Conservation (phyloP, 2,113 vertebrate species). For the Tretioscincus oriximinensis region DNA sequence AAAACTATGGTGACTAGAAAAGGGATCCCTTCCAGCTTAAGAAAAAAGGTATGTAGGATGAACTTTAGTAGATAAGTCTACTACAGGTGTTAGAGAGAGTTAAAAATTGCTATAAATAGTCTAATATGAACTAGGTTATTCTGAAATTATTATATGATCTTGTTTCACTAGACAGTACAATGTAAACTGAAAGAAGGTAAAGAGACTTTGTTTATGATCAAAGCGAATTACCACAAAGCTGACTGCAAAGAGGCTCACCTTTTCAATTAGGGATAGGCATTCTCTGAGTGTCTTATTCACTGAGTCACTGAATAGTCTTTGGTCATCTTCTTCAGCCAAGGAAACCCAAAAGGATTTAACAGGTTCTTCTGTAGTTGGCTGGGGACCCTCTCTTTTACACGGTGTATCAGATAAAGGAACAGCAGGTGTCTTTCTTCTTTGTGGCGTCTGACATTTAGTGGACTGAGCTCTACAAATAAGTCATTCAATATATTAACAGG, state of each 20-base stretch:
- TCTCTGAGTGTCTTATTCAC: constrained; percentile 65
- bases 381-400: constrained; percentile 36
- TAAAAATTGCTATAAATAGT: too few relatives aligned
- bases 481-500: constrained; percentile 17
- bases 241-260: constrained; percentile 59
- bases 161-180: neutral
- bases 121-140: neutral
- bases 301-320: constrained; percentile 62
- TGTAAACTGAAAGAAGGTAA: neutral
- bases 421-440: constrained; percentile 82
- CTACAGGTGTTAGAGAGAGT: too few relatives aligned
- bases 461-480: constrained; percentile 75
- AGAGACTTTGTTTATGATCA: neutral
- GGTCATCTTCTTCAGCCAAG: constrained; percentile 71
- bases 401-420: neutral
- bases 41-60: too few relatives aligned
- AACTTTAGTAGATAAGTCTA: too few relatives aligned
- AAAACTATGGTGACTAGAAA: too few relatives aligned
- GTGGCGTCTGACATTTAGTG: constrained; percentile 79
- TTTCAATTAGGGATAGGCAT: constrained; percentile 67
- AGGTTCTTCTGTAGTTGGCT: constrained; percentile 31
- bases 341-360: constrained; percentile 63
- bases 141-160: neutral
- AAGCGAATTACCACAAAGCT: neutral
- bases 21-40: too few relatives aligned